Evolutionary conservation across 2,888 invertebrate genomes (phyloP).

Genomic region (Alentia gelatinosa): DNA sequence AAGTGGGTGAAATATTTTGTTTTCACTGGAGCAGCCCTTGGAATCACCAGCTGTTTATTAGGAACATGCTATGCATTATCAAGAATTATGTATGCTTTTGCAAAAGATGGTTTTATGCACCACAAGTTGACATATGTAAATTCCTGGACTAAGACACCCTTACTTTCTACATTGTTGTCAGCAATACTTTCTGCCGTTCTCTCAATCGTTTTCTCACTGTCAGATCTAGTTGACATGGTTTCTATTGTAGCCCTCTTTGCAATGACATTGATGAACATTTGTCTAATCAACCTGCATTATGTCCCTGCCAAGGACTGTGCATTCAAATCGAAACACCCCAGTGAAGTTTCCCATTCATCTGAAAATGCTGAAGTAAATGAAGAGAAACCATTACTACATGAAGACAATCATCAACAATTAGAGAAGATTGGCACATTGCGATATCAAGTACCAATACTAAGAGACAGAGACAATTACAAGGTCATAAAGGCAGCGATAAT

Average conservation of each 20-base stretch:
- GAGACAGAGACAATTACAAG: neutral
- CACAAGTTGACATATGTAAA: neutral
- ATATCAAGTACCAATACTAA: neutral
- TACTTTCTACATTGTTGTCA: neutral
- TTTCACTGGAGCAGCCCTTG: neutral
- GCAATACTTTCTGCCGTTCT: neutral
- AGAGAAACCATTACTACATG: neutral
- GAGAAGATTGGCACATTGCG: neutral
- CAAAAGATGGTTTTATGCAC: neutral
- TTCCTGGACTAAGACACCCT: neutral
- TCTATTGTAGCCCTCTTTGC: neutral
- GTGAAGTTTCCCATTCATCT: neutral
- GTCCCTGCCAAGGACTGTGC: neutral
- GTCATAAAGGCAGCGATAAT: neutral
- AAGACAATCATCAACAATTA: neutral
- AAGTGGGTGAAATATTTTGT: neutral
- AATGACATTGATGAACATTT: neutral
- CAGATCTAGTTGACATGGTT: neutral
- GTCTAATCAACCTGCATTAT: slow-evolving; percentile 14
- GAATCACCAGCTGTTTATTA: neutral
- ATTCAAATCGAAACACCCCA: neutral
- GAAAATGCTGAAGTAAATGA: neutral
- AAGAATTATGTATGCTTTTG: neutral
- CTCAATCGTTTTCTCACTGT: neutral
- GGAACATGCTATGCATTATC: neutral